Evolutionary conservation across 1,140 invertebrate species (phyloP), one percentile per base, ranked within the genome.

Genomic region (Matsumurasca onukii): DNA sequence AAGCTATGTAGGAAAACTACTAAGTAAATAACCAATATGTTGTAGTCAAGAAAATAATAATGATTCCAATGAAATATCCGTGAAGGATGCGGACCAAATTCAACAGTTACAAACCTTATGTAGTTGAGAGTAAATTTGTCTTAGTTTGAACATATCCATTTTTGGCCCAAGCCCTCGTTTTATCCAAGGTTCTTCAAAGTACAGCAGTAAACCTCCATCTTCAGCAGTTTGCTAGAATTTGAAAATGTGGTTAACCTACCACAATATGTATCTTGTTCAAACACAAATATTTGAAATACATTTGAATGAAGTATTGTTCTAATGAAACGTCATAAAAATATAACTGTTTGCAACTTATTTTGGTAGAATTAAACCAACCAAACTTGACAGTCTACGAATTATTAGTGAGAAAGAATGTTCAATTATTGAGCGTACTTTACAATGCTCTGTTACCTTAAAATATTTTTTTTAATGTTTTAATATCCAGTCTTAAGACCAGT

Each of bases 121-220:
- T 12, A 59, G 55, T n/a, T 59, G 55, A 2, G 9, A 2, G 24
- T 59, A 27, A 22, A 59, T 27, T 9, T 59, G 22, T n/a, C 55
- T 59, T 5, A 59, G 25, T 9, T 24, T 5, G 25, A 29, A 22
- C 9, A 12, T 29, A 24, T 27, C 55, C 15, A 59, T 12, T 22
- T 13, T 27, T 25, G 55, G 25, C 5, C 25, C 55, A 9, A 3
- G 55, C 55, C 25, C 25, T n/a, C 25, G 55, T 24, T 59, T 59
- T 3, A 59, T 22, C 5, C 55, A 59, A 2, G 55, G 55, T n/a
- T 59, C 55, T 13, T 59, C 55, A 25, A 27, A 29, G n/a, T 59
- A 59, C 25, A 59, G 55, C 2, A 59, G 55, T 24, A 59, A n/a
- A 2, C 55, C 55, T 29, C 55, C 55, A 27, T 59, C 25, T 27